These are phyloP conservation scores for Hedychridium roseum DNA, from an alignment of 2,888 invertebrate species.

Conservation along the genomic window DNA sequence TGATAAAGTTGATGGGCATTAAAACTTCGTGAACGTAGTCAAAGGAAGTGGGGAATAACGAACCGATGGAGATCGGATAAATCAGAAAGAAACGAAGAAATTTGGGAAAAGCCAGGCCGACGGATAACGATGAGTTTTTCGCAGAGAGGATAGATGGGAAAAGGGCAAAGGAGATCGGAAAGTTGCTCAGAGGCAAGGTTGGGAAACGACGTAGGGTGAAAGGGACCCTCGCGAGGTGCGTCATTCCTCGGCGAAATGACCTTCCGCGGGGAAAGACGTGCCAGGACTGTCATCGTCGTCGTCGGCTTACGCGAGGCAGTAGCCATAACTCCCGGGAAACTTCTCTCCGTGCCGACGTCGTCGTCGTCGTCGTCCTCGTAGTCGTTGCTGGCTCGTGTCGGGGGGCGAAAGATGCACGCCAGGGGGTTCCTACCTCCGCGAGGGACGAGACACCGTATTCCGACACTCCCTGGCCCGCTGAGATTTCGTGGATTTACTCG, in stretches of 20 bases:
- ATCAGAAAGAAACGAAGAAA: too few species aligned
- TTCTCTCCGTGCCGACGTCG: constrained; percentile 17
- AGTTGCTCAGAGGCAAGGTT: not conserved
- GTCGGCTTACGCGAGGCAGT: constrained; percentile 39
- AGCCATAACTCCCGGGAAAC: constrained; percentile 40
- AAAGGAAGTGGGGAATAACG: too few species aligned
- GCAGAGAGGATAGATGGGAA: not conserved
- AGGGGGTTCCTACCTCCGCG: constrained; percentile 8
- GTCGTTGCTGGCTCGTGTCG: too few species aligned
- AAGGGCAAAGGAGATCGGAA: constrained; percentile 2
- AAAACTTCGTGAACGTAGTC: too few species aligned
- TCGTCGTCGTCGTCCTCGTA: too few species aligned
- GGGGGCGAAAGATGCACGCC: not conserved
- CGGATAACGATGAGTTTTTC: too few species aligned
- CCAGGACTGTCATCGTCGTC: constrained; percentile 34
- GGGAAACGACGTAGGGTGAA: constrained; percentile 8
- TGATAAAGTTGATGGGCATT: too few species aligned
- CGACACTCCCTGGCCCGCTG: constrained; percentile 24
- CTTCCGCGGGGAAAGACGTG: constrained; percentile 28
- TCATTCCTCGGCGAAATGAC: constrained; percentile 32
- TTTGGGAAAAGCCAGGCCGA: too few species aligned
- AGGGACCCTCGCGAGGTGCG: constrained; percentile 12
- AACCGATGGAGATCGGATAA: too few species aligned
- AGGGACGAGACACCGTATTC: constrained; percentile 18
- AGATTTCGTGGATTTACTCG: constrained; percentile 51